Percentiles rank a stretch among this genome's conserved stretches.
Evolutionary conservation across 2,888 invertebrate species (phyloP).

Genomic region (Macrophya annulata): DNA sequence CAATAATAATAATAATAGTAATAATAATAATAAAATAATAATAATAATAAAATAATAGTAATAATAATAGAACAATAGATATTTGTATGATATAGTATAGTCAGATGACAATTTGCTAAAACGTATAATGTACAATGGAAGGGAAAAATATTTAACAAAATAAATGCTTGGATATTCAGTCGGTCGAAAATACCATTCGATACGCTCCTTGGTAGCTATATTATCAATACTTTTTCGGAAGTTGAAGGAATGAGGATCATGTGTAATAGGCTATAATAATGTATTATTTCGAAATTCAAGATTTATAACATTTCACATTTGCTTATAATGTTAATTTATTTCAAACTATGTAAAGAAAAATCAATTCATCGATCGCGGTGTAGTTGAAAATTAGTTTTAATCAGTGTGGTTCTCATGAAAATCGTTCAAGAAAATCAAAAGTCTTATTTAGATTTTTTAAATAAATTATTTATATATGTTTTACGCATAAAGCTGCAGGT

Average conservation of each 20-base stretch:
- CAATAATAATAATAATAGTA: conserved; percentile 65
- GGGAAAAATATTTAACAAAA: conserved; percentile 63
- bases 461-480: not conserved
- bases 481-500: not conserved
- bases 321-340: not conserved
- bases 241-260: not conserved
- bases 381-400: not conserved
- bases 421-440: not conserved
- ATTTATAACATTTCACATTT: not conserved
- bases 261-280: not conserved
- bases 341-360: not conserved
- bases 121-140: conserved; percentile 60
- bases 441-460: not conserved
- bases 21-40: conserved; percentile 66
- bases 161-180: conserved; percentile 65
- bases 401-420: not conserved
- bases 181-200: conserved; percentile 64
- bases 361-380: not conserved
- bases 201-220: conserved; percentile 42
- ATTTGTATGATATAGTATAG: conserved; percentile 43
- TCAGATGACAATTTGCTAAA: conserved; percentile 64
- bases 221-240: conserved; percentile 9
- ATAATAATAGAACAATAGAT: conserved; percentile 54
- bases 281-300: not conserved
- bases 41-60: conserved; percentile 66